phyloP scores from a whole-genome alignment of 2,888 invertebrate species.

The Taenaris catops region DNA sequence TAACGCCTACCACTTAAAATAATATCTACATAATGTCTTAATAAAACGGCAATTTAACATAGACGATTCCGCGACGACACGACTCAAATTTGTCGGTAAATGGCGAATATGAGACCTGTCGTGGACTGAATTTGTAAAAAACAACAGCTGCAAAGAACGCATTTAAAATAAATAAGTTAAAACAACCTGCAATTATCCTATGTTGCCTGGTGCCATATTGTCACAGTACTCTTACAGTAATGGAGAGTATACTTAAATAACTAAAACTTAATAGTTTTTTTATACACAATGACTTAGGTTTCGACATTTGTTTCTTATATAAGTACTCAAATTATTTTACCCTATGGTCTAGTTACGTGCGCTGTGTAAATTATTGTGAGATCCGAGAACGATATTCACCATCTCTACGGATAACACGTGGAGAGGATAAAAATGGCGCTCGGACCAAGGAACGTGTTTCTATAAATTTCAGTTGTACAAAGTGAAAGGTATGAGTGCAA shows the following conservation, averaged over 20 bases:
- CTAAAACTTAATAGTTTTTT: constrained; percentile 72
- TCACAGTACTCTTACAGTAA: constrained; percentile 72
- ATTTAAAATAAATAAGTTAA: constrained; percentile 73
- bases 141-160: constrained; percentile 41
- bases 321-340: constrained; percentile 69
- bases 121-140: constrained; percentile 31
- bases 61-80: constrained; percentile 36
- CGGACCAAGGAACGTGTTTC: constrained; percentile 47
- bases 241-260: constrained; percentile 72
- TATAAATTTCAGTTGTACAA: constrained; percentile 46
- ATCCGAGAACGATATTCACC: constrained; percentile 35
- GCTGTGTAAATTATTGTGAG: constrained; percentile 49
- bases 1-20: constrained; percentile 47
- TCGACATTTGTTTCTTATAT: constrained; percentile 78
- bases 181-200: constrained; percentile 59
- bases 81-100: constrained; percentile 34
- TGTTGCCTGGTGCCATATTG: constrained; percentile 70
- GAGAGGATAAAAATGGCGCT: constrained; percentile 35
- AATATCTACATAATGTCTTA: constrained; percentile 57
- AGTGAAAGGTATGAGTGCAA: constrained; percentile 41
- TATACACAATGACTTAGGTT: constrained; percentile 80
- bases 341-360: constrained; percentile 72
- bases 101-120: constrained; percentile 32
- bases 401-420: constrained; percentile 29
- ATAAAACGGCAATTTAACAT: constrained; percentile 59